Evolutionary conservation across 2,888 invertebrate genomes (phyloP).

Genomic region (Unio delphinus): DNA sequence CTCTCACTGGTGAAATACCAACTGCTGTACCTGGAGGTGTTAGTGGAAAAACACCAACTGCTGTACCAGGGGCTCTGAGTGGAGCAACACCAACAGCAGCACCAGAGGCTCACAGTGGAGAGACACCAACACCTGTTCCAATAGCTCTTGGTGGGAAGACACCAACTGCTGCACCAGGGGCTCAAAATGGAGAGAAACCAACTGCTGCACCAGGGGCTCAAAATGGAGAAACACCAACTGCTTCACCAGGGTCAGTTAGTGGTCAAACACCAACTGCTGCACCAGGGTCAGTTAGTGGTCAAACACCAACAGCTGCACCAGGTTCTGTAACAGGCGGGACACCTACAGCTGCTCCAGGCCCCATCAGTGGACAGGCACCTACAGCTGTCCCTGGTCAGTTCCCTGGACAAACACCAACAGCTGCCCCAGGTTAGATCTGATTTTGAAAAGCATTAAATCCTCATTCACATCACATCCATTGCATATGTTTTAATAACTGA

Average conservation of each 20-base stretch:
- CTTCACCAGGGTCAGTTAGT: slow-evolving; percentile 15
- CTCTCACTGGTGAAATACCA: slow-evolving; percentile 11
- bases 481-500: no score
- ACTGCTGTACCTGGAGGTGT: slow-evolving; percentile 24
- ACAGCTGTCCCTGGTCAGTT: slow-evolving; percentile 25
- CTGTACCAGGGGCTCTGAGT: slow-evolving; percentile 4
- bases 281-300: slow-evolving; percentile 9
- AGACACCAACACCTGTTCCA: slow-evolving; percentile 10
- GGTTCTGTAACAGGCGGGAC: slow-evolving; percentile 7
- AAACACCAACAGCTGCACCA: slow-evolving; percentile 15
- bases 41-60: slow-evolving; percentile 2
- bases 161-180: slow-evolving; percentile 21
- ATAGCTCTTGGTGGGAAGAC: slow-evolving; percentile 6
- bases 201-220: slow-evolving; percentile 8
- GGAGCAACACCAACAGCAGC: slow-evolving; percentile 25
- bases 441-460: no score
- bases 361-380: slow-evolving; percentile 18
- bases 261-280: slow-evolving; percentile 19
- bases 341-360: slow-evolving; percentile 25
- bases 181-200: slow-evolving; percentile 6
- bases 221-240: slow-evolving; percentile 19
- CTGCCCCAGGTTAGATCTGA: slow-evolving; percentile 9
- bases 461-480: no score
- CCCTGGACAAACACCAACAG: slow-evolving; percentile 28
- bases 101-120: slow-evolving; percentile 9